Evolutionary conservation across 2,888 invertebrate species (phyloP).

Genomic region (Dyspetes luteomarginatus): DNA sequence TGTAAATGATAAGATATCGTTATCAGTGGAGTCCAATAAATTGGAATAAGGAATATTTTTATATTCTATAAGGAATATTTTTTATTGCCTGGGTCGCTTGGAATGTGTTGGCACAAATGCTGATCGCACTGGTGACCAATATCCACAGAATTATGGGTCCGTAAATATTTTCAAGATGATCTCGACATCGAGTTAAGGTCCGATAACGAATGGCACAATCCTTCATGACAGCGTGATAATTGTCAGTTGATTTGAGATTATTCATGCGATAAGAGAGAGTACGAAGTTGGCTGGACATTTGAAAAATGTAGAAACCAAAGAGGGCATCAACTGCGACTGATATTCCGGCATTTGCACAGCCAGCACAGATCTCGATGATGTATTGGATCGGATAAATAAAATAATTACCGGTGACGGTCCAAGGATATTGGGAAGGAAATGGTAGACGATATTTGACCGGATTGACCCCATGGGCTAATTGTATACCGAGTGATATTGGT

Average conservation of each 20-base stretch:
- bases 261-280: conserved; percentile 57
- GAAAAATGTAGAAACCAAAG: conserved; percentile 71
- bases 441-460: conserved; percentile 62
- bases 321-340: conserved; percentile 68
- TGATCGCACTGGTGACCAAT: conserved; percentile 67
- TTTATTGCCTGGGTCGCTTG: conserved; percentile 69
- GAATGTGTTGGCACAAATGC: conserved; percentile 71
- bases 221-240: conserved; percentile 50
- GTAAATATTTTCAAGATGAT: conserved; percentile 67
- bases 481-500: conserved; percentile 57
- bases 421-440: conserved; percentile 67
- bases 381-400: conserved; percentile 64
- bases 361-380: conserved; percentile 52
- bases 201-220: conserved; percentile 63
- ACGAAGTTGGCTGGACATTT: conserved; percentile 69
- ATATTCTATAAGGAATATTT: no score
- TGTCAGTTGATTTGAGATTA: conserved; percentile 34
- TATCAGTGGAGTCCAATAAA: no score
- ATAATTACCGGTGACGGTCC: conserved; percentile 52
- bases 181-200: conserved; percentile 62
- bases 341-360: conserved; percentile 55
- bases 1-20: no score
- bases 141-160: conserved; percentile 70
- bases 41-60: no score
- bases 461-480: conserved; percentile 37